Percentiles rank a stretch among this genome's conserved stretches.
Evolutionary conservation across 2,113 vertebrate species (phyloP).

Genomic region (Paedocypris sp.): DNA sequence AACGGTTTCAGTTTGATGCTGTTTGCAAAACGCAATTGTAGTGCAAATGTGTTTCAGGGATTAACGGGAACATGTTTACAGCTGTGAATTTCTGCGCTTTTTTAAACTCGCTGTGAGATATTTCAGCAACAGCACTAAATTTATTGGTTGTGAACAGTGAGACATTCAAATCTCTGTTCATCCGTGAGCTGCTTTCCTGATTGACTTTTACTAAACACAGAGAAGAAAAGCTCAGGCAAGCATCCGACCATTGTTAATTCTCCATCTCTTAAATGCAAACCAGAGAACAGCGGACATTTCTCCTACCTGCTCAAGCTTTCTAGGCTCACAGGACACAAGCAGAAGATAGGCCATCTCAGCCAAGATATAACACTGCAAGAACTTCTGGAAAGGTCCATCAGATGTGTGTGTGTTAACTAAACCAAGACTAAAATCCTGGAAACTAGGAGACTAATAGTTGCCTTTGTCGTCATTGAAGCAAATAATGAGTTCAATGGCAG

Average conservation of each 20-base stretch:
- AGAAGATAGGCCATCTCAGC: too few species aligned
- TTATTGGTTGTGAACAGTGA: slow-evolving; percentile 24
- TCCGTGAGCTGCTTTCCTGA: too few species aligned
- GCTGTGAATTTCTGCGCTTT: not conserved
- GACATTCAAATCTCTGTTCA: too few species aligned
- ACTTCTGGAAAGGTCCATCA: slow-evolving; percentile 37
- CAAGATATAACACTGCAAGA: too few species aligned
- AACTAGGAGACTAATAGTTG: not conserved
- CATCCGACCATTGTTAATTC: not conserved
- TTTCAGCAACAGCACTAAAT: not conserved
- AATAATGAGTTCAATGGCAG: not conserved
- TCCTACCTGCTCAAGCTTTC: not conserved
- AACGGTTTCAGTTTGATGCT: too few species aligned
- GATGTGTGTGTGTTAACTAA: too few species aligned
- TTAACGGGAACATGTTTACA: not conserved
- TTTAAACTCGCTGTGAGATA: not conserved
- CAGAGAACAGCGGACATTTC: not conserved
- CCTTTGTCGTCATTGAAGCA: not conserved
- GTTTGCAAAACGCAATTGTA: too few species aligned
- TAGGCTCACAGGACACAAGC: slow-evolving; percentile 34
- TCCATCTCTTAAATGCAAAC: not conserved
- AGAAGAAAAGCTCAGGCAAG: not conserved
- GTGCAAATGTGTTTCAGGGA: too few species aligned
- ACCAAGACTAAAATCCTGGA: not conserved
- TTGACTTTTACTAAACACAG: not conserved